Percentiles rank a stretch among this genome's conserved stretches.
Conservation (phyloP, 2,113 vertebrate species). For the Petroica traversi region DNA sequence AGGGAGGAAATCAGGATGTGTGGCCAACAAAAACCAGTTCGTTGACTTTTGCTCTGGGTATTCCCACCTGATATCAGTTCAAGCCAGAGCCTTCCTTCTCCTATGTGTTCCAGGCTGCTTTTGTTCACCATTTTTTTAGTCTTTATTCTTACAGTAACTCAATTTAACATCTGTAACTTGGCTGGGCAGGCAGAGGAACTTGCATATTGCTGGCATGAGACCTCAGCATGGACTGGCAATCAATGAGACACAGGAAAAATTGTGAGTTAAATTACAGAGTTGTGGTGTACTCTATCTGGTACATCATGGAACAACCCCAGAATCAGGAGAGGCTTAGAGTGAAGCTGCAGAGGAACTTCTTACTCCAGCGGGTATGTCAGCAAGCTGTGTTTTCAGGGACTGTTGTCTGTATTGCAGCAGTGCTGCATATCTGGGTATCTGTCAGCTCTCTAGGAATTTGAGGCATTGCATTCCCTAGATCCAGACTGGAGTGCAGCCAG, state of each 20-base stretch:
- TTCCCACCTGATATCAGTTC: background rate
- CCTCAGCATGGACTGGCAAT: background rate
- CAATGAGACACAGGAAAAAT: background rate
- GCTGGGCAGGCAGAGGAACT: background rate
- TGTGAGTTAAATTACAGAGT: background rate
- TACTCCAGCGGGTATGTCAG: background rate
- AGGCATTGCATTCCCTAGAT: conserved; percentile 15
- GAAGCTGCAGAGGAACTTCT: background rate
- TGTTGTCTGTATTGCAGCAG: background rate
- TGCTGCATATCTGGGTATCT: background rate
- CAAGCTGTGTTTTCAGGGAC: background rate
- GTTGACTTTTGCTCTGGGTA: background rate
- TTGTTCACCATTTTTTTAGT: background rate
- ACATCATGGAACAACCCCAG: background rate
- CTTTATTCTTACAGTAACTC: background rate
- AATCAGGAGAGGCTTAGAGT: background rate
- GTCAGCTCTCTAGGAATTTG: conserved; percentile 34
- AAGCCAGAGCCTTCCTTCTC: background rate
- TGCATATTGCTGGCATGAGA: fast-evolving
- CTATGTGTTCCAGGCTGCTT: background rate
- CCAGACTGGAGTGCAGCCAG: background rate
- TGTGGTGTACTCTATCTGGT: background rate
- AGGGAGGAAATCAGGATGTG: background rate
- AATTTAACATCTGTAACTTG: background rate
- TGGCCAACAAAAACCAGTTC: background rate